phyloP scores from a whole-genome alignment of 1,140 invertebrate genomes.

The Bombus picipes region DNA sequence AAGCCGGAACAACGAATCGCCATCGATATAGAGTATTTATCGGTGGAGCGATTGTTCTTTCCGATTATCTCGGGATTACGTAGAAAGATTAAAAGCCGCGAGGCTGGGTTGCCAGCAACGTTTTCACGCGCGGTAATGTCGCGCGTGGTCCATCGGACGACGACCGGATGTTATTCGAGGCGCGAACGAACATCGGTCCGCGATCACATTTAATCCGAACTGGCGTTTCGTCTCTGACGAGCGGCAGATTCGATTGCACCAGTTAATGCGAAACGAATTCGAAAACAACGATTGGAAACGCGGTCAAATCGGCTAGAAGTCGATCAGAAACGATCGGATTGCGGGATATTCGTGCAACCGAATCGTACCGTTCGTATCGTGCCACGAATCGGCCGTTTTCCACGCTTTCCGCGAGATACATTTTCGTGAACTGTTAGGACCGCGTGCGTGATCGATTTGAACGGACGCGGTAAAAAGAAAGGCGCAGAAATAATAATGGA shows the following conservation, averaged over 20 bases:
- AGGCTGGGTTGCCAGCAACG: too few species aligned
- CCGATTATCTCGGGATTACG: not conserved
- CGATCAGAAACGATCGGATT: not conserved
- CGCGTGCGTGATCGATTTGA: not conserved
- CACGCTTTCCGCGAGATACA: not conserved
- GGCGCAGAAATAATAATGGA: not conserved
- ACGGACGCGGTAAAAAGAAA: too few species aligned
- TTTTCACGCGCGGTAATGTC: not conserved
- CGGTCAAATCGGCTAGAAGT: not conserved
- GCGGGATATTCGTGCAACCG: too few species aligned
- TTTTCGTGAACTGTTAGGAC: not conserved
- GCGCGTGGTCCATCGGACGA: not conserved
- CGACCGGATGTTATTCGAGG: not conserved
- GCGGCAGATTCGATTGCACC: not conserved
- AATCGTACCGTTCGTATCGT: too few species aligned
- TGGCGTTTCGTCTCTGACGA: not conserved
- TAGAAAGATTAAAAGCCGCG: not conserved
- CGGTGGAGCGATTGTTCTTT: not conserved
- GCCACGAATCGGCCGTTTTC: too few species aligned
- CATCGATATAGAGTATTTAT: not conserved
- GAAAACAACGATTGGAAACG: too few species aligned
- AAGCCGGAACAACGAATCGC: too few species aligned
- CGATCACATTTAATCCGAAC: not conserved
- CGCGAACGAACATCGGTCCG: not conserved
- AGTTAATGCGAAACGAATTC: slow-evolving; percentile 4